Conservation (phyloP, 1,140 invertebrate species). For the Aphis craccivora region DNA sequence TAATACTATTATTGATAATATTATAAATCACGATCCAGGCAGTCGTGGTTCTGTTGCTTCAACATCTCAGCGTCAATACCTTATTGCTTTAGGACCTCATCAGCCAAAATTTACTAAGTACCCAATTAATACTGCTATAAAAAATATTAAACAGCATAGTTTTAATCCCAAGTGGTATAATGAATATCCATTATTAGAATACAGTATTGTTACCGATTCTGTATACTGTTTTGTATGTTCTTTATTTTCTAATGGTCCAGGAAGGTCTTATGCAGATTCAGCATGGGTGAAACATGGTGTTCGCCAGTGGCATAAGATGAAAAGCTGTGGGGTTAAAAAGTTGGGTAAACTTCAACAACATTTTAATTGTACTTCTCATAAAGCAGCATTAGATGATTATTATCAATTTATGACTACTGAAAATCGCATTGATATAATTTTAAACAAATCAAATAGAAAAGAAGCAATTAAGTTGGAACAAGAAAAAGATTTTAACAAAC, state of each 20-base stretch:
- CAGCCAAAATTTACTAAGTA: slow-evolving; percentile 20
- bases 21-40: slow-evolving; percentile 42
- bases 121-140: neutral
- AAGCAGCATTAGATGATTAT: neutral
- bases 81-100: slow-evolving; percentile 41
- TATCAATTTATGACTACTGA: neutral
- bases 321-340: neutral
- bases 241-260: slow-evolving; percentile 20
- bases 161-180: slow-evolving; percentile 17
- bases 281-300: slow-evolving; percentile 11
- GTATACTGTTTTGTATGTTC: slow-evolving; percentile 38
- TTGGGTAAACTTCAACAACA: slow-evolving; percentile 26
- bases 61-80: slow-evolving; percentile 16
- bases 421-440: slow-evolving; percentile 24
- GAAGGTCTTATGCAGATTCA: neutral
- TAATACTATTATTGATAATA: neutral
- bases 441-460: neutral
- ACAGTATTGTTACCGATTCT: neutral
- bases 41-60: neutral
- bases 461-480: neutral
- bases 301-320: neutral
- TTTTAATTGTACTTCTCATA: slow-evolving; percentile 35
- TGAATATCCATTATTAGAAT: slow-evolving; percentile 29
- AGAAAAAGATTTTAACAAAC: slow-evolving; percentile 22
- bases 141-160: slow-evolving; percentile 5